A percentile compares a stretch with the other conserved stretches of the same genome.
These are phyloP conservation scores for Gavialis gangeticus DNA, from an alignment of 2,113 vertebrate genomes.

Conservation along the genomic window DNA sequence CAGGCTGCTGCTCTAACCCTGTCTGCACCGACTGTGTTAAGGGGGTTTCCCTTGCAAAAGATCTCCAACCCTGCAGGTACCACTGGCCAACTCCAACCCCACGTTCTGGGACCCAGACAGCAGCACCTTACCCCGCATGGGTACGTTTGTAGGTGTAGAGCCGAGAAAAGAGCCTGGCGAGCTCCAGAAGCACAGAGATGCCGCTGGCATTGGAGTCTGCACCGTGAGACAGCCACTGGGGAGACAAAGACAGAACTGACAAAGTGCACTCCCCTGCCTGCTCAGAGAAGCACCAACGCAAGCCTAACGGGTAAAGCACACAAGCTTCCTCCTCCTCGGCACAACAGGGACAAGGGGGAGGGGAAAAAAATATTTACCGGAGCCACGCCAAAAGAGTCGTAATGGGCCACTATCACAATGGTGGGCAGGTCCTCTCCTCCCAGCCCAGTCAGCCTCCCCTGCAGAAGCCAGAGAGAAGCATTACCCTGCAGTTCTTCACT, in stretches of 20 bases:
- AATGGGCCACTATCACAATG: conserved; percentile 95
- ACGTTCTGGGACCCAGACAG: rapidly evolving
- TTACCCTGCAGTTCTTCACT: background rate
- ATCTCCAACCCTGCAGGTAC: background rate
- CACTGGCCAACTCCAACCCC: background rate
- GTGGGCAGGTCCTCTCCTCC: conserved; percentile 98
- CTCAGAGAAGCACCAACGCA: no score
- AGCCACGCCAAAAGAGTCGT: conserved; percentile 96
- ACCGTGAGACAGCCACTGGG: conserved; percentile 94
- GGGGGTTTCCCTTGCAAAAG: background rate
- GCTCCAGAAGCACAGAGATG: conserved; percentile 90
- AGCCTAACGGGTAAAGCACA: background rate
- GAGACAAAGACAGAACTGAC: background rate
- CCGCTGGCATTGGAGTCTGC: conserved; percentile 97
- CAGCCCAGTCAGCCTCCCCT: conserved; percentile 93
- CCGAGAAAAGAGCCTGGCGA: conserved; percentile 95
- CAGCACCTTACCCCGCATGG: conserved; percentile 88
- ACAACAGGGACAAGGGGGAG: background rate
- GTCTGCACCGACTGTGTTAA: background rate
- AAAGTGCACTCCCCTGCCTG: no score
- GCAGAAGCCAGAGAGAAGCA: background rate
- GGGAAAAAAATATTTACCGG: conserved; percentile 82
- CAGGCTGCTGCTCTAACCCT: background rate
- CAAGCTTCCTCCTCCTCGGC: background rate
- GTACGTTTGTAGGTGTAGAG: conserved; percentile 99